Percentiles rank a stretch among this genome's conserved stretches.
Conservation (phyloP, 2,113 vertebrate species). For the Osmerus mordax region DNA sequence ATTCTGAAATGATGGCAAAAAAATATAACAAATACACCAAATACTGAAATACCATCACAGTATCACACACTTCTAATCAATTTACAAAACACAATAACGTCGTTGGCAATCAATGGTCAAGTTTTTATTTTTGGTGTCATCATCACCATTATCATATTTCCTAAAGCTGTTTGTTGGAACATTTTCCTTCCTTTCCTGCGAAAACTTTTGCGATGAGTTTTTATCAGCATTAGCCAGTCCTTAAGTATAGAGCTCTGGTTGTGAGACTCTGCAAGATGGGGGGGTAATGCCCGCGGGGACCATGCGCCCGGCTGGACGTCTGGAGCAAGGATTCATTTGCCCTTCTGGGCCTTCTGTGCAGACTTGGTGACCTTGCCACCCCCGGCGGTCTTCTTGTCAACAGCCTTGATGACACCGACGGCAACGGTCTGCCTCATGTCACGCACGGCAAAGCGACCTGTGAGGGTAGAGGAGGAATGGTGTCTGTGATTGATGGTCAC, state of each 20-base stretch:
- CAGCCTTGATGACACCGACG: conserved; percentile 76
- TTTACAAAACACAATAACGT: conserved; percentile 22
- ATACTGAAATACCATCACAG: too few relatives aligned
- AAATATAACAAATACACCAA: background rate
- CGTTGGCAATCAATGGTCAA: conserved; percentile 41
- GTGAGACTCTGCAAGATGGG: conserved; percentile 47
- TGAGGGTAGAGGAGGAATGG: background rate
- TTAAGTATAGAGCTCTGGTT: conserved; percentile 70
- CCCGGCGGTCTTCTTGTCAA: conserved; percentile 67
- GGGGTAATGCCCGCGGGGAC: conserved; percentile 40
- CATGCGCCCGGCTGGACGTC: conserved; percentile 29
- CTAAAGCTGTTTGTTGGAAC: conserved; percentile 38
- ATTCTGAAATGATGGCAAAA: background rate
- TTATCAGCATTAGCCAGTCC: conserved; percentile 79
- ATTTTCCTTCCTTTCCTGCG: conserved; percentile 73
- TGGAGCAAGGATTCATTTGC: conserved; percentile 68
- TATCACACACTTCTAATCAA: background rate
- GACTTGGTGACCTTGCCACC: conserved; percentile 76
- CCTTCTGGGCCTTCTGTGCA: conserved; percentile 72
- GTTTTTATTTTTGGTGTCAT: conserved; percentile 39
- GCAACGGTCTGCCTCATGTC: conserved; percentile 81
- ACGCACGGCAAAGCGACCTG: conserved; percentile 72
- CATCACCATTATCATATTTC: conserved; percentile 38
- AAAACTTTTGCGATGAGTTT: conserved; percentile 78
- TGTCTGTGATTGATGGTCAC: too few relatives aligned